Base-by-base conservation (phyloP, 2,113 vertebrate species). In the Etia nguti region DNA sequence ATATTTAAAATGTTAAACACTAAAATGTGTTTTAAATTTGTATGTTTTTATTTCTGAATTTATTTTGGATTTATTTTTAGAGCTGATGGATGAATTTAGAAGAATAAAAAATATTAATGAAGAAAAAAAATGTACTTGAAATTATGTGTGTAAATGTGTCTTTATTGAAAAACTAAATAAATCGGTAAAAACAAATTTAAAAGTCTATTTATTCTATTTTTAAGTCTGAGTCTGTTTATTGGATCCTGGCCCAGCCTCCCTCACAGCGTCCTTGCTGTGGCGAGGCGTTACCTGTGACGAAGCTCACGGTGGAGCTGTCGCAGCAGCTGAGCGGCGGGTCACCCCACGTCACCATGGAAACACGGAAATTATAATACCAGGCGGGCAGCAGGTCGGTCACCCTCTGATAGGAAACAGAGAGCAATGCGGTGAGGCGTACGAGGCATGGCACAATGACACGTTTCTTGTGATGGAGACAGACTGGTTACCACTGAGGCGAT, bases 261-360 rank as follows among this genome's bases (percentile, higher is more conserved):
- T 73, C 2, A 2, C 22, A 46, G 41, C 5, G 8, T 73, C 68
- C 68, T 29, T 48, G 24, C 43, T 26, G 38, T 13, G 1, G 16
- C 29, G 36, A 9, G 29, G n/a, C 9, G 86, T 93, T 36, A 98
- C 98, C 98, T 96, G 98, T 99, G 8, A 99, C 94, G 65, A 98
- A 99, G 97, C 98, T 99, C 55, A 97, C 96, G 4, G 98, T 98
- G 77, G 98, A 97, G 75, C 96, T 96, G 85, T 99, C 98, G 70
- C 98, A 99, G 90, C 98, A 99, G 94, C 97, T 98, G 86, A 97
- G 84, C 15, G 97, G 96, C 2, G 98, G 98, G 9, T 99, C 97
- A 7, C 98, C 98, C 98, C 98, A 99, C 0, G 97, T 99, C 77
- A 98, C 98, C 98, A 99, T 99, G 92, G 97, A 97, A 85, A 99